phyloP scores from a whole-genome alignment of 1,140 invertebrate species.

The Plutomurus gul region DNA sequence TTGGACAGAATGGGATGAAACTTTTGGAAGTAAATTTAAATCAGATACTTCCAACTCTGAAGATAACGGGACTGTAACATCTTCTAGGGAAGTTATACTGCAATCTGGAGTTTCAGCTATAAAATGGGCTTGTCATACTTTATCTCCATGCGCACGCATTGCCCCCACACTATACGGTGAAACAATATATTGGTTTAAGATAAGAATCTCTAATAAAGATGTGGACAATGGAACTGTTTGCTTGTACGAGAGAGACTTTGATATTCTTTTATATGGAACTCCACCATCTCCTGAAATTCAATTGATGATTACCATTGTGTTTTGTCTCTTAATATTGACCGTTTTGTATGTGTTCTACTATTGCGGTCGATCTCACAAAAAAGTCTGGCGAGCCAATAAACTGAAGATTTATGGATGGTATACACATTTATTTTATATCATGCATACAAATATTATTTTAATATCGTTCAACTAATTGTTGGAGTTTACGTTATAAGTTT shows the following conservation, averaged over 20 bases:
- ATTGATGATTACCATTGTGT: constrained; percentile 37
- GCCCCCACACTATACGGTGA: background rate
- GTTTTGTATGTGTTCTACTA: constrained; percentile 29
- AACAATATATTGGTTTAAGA: constrained; percentile 42
- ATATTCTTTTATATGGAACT: constrained; percentile 46
- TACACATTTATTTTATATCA: background rate
- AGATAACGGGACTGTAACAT: background rate
- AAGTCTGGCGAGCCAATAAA: constrained; percentile 35
- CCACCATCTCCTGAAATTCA: constrained; percentile 43
- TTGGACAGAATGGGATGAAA: constrained; percentile 32
- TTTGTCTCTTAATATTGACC: constrained; percentile 4
- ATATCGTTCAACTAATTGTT: too few species aligned
- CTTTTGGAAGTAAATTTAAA: background rate
- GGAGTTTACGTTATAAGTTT: too few species aligned
- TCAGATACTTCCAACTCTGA: background rate
- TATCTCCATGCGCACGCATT: constrained; percentile 43
- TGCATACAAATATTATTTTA: too few species aligned
- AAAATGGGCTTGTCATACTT: constrained; percentile 38
- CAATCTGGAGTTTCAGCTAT: background rate
- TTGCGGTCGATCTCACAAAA: constrained; percentile 22
- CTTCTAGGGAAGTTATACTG: background rate
- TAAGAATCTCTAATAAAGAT: constrained; percentile 34
- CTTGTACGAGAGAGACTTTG: constrained; percentile 36
- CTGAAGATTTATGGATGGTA: constrained; percentile 34
- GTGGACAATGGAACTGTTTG: constrained; percentile 41